Percentiles rank a stretch among this genome's conserved stretches.
Evolutionary conservation across 2,888 invertebrate genomes (phyloP).

Genomic region (Leucania comma): DNA sequence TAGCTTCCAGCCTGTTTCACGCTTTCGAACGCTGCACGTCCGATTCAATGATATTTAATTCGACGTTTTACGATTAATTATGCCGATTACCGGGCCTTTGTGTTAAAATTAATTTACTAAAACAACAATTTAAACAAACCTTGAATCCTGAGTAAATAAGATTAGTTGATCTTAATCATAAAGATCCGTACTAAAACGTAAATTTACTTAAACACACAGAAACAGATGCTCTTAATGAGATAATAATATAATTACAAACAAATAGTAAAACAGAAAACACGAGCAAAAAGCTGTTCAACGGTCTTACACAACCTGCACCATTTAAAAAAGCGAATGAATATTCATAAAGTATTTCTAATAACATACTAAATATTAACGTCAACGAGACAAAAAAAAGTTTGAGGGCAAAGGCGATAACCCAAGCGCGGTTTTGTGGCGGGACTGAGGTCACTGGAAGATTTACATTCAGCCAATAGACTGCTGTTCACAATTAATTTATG

Average conservation of each 20-base stretch:
- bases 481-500: constrained; percentile 64
- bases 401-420: constrained; percentile 70
- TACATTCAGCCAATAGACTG: constrained; percentile 69
- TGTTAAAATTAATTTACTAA: constrained; percentile 33
- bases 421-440: constrained; percentile 63
- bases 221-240: constrained; percentile 18
- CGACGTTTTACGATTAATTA: constrained; percentile 54
- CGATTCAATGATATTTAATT: constrained; percentile 58
- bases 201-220: constrained; percentile 5
- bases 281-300: constrained; percentile 41
- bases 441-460: constrained; percentile 72
- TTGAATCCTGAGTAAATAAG: constrained; percentile 10
- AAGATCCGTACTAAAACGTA: constrained; percentile 6
- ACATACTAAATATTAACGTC: constrained; percentile 60
- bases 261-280: constrained; percentile 42
- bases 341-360: constrained; percentile 52
- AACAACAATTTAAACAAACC: constrained; percentile 26
- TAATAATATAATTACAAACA: constrained; percentile 40
- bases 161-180: constrained; percentile 21
- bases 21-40: constrained; percentile 61
- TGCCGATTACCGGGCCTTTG: constrained; percentile 32
- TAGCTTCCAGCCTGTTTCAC: constrained; percentile 80
- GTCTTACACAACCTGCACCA: constrained; percentile 50
- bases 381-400: constrained; percentile 61
- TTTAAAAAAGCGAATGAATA: constrained; percentile 57